Percentiles rank a stretch among this genome's conserved stretches.
Evolutionary conservation across 2,797 vertebrate species (phyloP).

Genomic region (Karalla daura): DNA sequence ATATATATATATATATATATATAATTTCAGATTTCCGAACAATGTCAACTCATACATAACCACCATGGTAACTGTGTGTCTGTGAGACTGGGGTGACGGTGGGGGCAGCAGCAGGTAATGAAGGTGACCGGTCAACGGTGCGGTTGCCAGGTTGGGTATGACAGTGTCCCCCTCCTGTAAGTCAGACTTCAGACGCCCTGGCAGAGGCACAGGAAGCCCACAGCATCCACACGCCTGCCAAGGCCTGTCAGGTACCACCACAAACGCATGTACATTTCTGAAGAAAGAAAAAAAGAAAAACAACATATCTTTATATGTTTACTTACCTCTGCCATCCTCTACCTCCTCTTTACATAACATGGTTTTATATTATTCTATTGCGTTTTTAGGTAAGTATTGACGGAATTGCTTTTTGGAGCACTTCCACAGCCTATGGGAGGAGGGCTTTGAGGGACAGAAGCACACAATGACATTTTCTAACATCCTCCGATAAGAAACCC

Average conservation of each 20-base stretch:
- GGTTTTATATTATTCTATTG: too few species aligned
- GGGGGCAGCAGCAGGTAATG: constrained; percentile 59
- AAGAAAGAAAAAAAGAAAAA: background rate
- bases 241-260: background rate
- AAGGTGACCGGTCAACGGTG: constrained; percentile 69
- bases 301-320: background rate
- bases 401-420: background rate
- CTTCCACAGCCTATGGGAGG: background rate
- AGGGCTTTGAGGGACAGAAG: background rate
- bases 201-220: constrained; percentile 42
- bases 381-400: background rate
- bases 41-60: constrained; percentile 2
- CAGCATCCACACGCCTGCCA: constrained; percentile 29
- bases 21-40: too few species aligned
- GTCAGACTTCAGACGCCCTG: constrained; percentile 58
- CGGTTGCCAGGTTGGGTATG: constrained; percentile 64
- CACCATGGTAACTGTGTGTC: background rate
- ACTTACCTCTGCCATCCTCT: too few species aligned
- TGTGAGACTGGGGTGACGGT: constrained; percentile 29
- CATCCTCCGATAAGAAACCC: constrained; percentile 14
- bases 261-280: background rate
- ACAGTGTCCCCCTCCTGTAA: constrained; percentile 27
- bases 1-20: too few species aligned
- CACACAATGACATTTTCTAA: background rate
- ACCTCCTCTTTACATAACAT: background rate